phyloP scores from a whole-genome alignment of 92 coral and sea anemone genomes.

The Blastomussa wellsi region DNA sequence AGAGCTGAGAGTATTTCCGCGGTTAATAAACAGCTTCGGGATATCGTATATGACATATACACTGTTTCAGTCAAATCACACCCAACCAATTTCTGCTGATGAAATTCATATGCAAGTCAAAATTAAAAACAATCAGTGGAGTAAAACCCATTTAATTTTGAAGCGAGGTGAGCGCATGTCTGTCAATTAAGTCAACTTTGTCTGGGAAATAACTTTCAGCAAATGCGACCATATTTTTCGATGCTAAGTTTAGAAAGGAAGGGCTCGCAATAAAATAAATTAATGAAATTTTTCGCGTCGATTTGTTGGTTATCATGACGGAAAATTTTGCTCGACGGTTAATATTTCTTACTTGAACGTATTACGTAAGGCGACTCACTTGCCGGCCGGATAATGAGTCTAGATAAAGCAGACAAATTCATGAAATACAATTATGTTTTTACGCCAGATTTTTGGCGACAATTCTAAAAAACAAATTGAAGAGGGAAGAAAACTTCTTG shows the following conservation, averaged over 20 bases:
- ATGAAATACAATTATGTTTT: conserved; percentile 2
- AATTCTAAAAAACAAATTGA: not conserved
- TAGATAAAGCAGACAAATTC: not conserved
- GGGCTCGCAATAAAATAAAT: not conserved
- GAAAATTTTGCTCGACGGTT: too few species aligned
- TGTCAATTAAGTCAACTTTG: not conserved
- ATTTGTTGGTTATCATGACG: too few species aligned
- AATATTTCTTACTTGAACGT: not conserved
- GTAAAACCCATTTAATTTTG: not conserved
- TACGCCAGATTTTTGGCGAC: not conserved
- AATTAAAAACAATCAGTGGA: not conserved
- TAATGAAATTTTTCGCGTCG: too few species aligned
- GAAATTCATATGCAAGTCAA: not conserved
- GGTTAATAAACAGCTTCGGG: too few species aligned
- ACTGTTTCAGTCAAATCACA: not conserved
- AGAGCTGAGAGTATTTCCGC: too few species aligned
- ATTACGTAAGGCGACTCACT: not conserved
- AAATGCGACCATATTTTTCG: not conserved
- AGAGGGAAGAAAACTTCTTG: too few species aligned
- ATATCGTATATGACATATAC: too few species aligned
- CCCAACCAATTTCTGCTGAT: not conserved
- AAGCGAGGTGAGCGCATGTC: not conserved
- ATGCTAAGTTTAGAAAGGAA: not conserved
- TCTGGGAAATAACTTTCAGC: not conserved
- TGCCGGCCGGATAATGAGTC: not conserved